A percentile compares a stretch with the other conserved stretches of the same genome.
Conservation (phyloP, 2,888 invertebrate genomes). For the Pristionchus japonicus region DNA sequence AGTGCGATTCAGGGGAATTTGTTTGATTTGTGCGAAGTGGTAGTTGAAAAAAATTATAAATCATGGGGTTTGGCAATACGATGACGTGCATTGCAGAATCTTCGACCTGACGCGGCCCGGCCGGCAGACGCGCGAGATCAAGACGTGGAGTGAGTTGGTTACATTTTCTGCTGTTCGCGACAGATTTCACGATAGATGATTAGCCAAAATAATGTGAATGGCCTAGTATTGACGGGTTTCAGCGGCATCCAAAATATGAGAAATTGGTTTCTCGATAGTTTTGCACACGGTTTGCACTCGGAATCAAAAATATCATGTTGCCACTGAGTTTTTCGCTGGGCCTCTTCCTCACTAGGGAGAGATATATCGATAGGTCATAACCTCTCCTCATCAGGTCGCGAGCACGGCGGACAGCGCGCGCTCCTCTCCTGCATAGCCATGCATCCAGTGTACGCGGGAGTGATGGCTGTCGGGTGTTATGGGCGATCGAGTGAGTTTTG, state of each 20-base stretch:
- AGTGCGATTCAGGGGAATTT: too few relatives aligned
- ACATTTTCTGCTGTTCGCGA: background rate
- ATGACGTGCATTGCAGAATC: constrained; percentile 33
- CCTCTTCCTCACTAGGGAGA: too few relatives aligned
- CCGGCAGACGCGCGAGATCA: constrained; percentile 47
- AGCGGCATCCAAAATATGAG: background rate
- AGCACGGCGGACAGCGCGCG: constrained; percentile 43
- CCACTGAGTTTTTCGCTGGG: too few relatives aligned
- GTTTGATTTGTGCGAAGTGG: too few relatives aligned
- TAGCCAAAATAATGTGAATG: too few relatives aligned
- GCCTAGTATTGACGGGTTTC: too few relatives aligned
- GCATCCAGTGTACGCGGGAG: constrained; percentile 49
- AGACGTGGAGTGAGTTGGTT: constrained; percentile 47
- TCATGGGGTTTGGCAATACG: too few relatives aligned
- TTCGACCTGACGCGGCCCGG: constrained; percentile 52
- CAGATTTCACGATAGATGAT: background rate
- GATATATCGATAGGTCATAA: too few relatives aligned
- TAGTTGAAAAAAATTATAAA: too few relatives aligned
- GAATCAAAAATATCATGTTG: too few relatives aligned
- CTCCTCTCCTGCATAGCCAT: constrained; percentile 48
- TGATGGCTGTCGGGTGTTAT: constrained; percentile 49
- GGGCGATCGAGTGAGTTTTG: constrained; percentile 34
- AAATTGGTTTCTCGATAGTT: background rate
- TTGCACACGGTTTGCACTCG: background rate
- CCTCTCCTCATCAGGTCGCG: constrained; percentile 32